phyloP scores from a whole-genome alignment of 2,888 invertebrate species.

The Drosophila mayaguana region DNA sequence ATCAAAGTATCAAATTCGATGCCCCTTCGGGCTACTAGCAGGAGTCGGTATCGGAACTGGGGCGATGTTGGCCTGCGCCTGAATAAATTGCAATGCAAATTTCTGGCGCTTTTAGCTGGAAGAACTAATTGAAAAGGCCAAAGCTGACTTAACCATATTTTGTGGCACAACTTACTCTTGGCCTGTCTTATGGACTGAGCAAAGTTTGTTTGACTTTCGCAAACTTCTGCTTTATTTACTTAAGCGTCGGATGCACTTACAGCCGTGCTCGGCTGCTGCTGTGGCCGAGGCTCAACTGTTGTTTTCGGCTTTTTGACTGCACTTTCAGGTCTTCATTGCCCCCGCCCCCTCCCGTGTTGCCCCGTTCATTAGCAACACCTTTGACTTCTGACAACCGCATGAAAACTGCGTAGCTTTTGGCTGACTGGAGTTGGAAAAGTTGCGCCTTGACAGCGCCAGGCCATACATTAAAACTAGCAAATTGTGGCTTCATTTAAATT shows the following conservation, averaged over 20 bases:
- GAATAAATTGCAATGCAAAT: not conserved
- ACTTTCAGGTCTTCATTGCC: not conserved
- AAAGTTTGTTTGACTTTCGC: slow-evolving; percentile 6
- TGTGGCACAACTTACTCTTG: not conserved
- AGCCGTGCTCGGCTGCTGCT: not conserved
- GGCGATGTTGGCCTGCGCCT: not conserved
- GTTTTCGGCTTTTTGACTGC: not conserved
- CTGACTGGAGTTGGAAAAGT: not conserved
- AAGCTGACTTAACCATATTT: slow-evolving; percentile 14
- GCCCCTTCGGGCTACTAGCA: not conserved
- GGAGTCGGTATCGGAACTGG: not conserved
- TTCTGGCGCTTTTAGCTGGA: not conserved
- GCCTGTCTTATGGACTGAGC: slow-evolving; percentile 4
- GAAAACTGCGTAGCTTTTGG: not conserved
- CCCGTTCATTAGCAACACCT: not conserved
- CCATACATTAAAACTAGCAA: not conserved
- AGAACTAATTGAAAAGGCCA: slow-evolving; percentile 2
- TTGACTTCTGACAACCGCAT: not conserved
- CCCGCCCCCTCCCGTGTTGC: too few species aligned
- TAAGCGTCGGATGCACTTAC: slow-evolving; percentile 5
- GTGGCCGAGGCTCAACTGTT: slow-evolving; percentile 1
- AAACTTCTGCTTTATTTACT: slow-evolving; percentile 14
- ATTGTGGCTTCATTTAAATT: slow-evolving; percentile 13
- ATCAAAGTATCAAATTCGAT: not conserved
- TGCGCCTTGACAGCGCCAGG: not conserved